Evolutionary conservation across 2,888 invertebrate species (phyloP), one percentile per base, ranked within the genome.

Genomic region (Plebejus melissa): DNA sequence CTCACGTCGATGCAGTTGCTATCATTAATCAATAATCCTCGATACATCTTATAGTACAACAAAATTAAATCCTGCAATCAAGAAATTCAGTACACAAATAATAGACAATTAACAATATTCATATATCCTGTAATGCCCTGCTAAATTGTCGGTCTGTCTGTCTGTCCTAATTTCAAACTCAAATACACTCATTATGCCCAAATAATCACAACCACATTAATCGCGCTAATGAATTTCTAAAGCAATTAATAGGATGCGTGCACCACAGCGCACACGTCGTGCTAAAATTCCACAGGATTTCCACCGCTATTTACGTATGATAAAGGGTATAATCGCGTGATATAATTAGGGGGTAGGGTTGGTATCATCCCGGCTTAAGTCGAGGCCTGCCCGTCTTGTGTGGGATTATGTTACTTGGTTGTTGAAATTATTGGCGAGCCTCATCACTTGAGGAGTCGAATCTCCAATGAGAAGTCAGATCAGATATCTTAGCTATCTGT

Each of bases 151-250:
- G 76, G 74, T 74, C 74, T 54, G 54, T 54, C 74, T 54, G 54
- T 54, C 57, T 74, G 38, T 46, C 69, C 69, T 76, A 70, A 79
- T 77, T 74, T 72, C 69, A 50, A 79, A 76, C 76, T 74, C 78
- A 81, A 81, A 80, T 79, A 77, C 78, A 78, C 75, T 78, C 78
- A 79, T 81, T 79, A 79, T 79, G 78, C 79, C 70, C 76, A 76
- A 80, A 79, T 80, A 79, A 80, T 82, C 79, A 79, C 78, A 76
- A 78, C 78, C 65, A 77, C 79, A 80, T 82, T 82, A 80, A 80
- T 79, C 79, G 79, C 80, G 76, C 80, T 80, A 81, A 81, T 82
- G 79, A 82, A 81, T 82, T 80, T 78, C 79, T 78, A 79, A 81
- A 79, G 79, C 80, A 77, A 77, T 79, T 80, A 80, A 81, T 79